A percentile compares a stretch with the other conserved stretches of the same genome.
Conservation (phyloP, 2,113 vertebrate species). For the Oncorhynchus mykiss region DNA sequence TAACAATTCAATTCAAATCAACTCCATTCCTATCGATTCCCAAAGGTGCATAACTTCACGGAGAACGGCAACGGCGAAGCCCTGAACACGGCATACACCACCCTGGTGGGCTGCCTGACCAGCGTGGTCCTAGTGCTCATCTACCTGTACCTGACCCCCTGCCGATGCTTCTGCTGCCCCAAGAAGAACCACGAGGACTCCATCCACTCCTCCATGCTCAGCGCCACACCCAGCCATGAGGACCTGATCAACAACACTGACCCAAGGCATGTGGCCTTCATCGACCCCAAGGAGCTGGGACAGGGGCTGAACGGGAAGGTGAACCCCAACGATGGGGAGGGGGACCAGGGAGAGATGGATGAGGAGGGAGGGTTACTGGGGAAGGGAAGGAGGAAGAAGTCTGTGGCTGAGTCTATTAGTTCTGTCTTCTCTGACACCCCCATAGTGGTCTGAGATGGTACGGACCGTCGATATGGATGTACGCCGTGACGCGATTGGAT, state of each 20-base stretch:
- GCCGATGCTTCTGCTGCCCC: conserved; percentile 89
- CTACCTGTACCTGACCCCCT: conserved; percentile 95
- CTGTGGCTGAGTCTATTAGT: conserved; percentile 93
- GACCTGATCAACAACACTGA: conserved; percentile 72
- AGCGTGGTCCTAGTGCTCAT: conserved; percentile 95
- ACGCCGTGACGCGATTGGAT: conserved; percentile 28
- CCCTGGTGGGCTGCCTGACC: conserved; percentile 92
- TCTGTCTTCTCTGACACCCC: conserved; percentile 97
- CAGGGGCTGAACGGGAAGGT: conserved; percentile 90
- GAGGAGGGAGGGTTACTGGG: conserved; percentile 66
- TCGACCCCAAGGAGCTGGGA: conserved; percentile 74
- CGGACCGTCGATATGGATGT: conserved; percentile 5
- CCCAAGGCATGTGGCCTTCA: conserved; percentile 80
- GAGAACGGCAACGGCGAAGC: conserved; percentile 78
- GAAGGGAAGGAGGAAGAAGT: conserved; percentile 88
- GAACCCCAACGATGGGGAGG: conserved; percentile 68
- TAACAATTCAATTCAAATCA: too few species aligned
- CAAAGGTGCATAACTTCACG: conserved; percentile 81
- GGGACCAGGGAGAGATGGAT: conserved; percentile 66
- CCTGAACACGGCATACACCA: conserved; percentile 95
- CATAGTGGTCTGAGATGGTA: conserved; percentile 86
- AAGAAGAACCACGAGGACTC: conserved; percentile 84
- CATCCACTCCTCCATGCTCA: conserved; percentile 94
- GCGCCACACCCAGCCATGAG: conserved; percentile 87
- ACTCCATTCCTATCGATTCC: too few species aligned